Conservation (phyloP, 2,888 invertebrate genomes). For the Lordiphosa fenestrarum region DNA sequence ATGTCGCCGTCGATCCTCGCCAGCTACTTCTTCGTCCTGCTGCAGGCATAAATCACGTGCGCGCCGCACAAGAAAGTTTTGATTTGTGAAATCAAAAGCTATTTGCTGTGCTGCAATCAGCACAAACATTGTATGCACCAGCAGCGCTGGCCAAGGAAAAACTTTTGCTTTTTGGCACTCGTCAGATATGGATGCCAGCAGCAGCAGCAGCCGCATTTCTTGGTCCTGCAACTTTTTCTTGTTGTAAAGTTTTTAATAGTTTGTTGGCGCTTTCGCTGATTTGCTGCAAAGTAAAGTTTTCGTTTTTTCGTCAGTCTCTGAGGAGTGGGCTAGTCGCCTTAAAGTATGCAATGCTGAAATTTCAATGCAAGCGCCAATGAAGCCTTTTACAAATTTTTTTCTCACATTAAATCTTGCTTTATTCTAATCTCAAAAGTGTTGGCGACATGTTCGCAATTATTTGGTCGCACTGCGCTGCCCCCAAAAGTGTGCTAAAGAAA, state of each 20-base stretch:
- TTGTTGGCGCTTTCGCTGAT: constrained; percentile 73
- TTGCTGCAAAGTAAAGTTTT: constrained; percentile 60
- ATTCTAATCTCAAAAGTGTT: constrained; percentile 27
- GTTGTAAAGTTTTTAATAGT: constrained; percentile 71
- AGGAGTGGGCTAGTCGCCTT: constrained; percentile 17
- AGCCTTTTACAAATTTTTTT: constrained; percentile 19
- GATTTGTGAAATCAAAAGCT: constrained; percentile 78
- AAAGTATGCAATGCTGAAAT: constrained; percentile 33
- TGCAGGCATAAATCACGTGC: constrained; percentile 78
- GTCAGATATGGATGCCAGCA: constrained; percentile 67
- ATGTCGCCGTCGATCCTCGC: constrained; percentile 44
- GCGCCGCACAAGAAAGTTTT: constrained; percentile 77
- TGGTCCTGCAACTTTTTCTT: constrained; percentile 59
- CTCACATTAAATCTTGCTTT: neutral
- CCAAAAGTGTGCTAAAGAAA: constrained; percentile 40
- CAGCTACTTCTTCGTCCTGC: constrained; percentile 25
- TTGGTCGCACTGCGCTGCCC: constrained; percentile 53
- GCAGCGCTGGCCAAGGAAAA: constrained; percentile 35
- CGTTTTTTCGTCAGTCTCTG: constrained; percentile 25
- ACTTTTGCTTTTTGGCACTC: constrained; percentile 75
- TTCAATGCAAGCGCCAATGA: constrained; percentile 38
- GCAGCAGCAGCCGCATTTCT: constrained; percentile 48
- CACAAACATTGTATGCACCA: constrained; percentile 71
- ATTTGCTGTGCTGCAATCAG: constrained; percentile 74
- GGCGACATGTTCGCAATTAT: constrained; percentile 70